Evolutionary conservation across 2,888 invertebrate genomes (phyloP).

Genomic region (Rambutsinella grinnellia): DNA sequence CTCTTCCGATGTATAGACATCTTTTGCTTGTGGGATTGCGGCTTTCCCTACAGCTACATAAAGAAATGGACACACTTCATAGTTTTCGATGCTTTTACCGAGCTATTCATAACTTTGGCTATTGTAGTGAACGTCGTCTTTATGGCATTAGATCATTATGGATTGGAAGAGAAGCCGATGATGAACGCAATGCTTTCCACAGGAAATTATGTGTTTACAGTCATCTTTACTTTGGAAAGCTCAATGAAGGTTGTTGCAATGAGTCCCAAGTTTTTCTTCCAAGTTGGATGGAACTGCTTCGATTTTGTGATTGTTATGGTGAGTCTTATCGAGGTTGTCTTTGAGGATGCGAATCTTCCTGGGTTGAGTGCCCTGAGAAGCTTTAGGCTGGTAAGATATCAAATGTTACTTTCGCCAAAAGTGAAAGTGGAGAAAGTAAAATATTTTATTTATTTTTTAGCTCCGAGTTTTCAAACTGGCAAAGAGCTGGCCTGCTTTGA

Average conservation of each 20-base stretch:
- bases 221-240: slow-evolving; percentile 60
- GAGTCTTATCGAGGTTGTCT: slow-evolving; percentile 83
- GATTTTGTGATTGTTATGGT: slow-evolving; percentile 92
- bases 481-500: slow-evolving; percentile 98
- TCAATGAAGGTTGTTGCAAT: slow-evolving; percentile 91
- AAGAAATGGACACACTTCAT: slow-evolving; percentile 89
- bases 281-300: slow-evolving; percentile 99
- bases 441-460: slow-evolving; percentile 83
- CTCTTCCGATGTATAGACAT: slow-evolving; percentile 31
- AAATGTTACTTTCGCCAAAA: too few species aligned
- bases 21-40: slow-evolving; percentile 96
- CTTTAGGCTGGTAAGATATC: slow-evolving; percentile 88
- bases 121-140: slow-evolving; percentile 96
- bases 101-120: slow-evolving; percentile 97
- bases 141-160: slow-evolving; percentile 93
- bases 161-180: slow-evolving; percentile 83
- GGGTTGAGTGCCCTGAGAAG: slow-evolving; percentile 79
- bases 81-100: slow-evolving; percentile 98
- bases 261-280: slow-evolving; percentile 97
- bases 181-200: slow-evolving; percentile 80
- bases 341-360: slow-evolving; percentile 65
- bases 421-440: too few species aligned
- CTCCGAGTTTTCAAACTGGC: slow-evolving; percentile 89
- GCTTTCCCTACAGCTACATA: slow-evolving; percentile 90
- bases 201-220: slow-evolving; percentile 75